Base-by-base conservation (phyloP, 2,797 vertebrate species). In the Tokudaia tokunoshimensis region DNA sequence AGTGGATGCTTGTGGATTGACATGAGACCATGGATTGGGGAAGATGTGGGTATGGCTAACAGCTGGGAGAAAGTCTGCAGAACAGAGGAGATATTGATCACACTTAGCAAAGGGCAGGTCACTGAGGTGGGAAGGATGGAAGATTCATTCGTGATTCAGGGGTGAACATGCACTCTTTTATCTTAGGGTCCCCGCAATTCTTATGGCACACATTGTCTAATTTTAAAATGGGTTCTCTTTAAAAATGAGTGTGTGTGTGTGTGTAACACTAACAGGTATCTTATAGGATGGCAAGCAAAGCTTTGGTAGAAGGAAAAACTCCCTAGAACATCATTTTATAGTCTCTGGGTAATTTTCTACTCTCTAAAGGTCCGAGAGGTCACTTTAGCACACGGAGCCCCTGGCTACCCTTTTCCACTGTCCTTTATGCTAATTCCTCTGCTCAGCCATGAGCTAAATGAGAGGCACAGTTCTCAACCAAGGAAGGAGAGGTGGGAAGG, bases 1-100 rank as follows among this genome's bases (percentile, higher is more conserved):
- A 29, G 70, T 15, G 41, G 70, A 17, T 3, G 1, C 44, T 4
- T 50, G 24, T 59, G 22, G 22, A 44, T 19, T 63, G 80, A 6
- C 20, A 0, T 2, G 34, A 9, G 1, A 3, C 3, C 29, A 3
- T 1, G 3, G 44, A 2, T 9, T 50, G 26, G 3, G 1, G 34
- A 37, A 59, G 72, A 24, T 6, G 15, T 0, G 10, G 44, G 12
- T 44, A 6, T 67, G 24, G 1, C 1, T 5, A n/a, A 14, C 3
- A n/a, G 11, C 22, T 3, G 20, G 19, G 7, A 17, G 37, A 14
- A 47, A 20, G 12, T 0, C 59, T 15, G 47, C 13, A n/a, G 65
- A 9, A 74, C 26, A 41, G 24, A 34, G 15, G 50, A 31, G 31
- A 1, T 5, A 10, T 19, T 41, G 37, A 44, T 0, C 1, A 1